phyloP scores from a whole-genome alignment of 2,888 invertebrate genomes.

The Anarsia innoxiella region DNA sequence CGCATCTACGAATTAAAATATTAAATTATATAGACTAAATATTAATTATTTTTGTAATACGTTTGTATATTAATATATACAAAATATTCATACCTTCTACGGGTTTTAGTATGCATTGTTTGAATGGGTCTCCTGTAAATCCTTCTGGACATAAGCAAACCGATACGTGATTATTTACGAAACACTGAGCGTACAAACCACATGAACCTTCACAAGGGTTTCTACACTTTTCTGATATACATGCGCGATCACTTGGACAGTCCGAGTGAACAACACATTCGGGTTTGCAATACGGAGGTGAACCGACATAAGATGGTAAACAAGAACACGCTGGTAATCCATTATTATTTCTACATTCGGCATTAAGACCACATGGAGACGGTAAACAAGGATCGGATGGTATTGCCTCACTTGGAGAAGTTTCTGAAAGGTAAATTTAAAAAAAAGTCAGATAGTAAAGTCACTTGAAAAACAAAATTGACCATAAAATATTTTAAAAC shows the following conservation, averaged over 20 bases:
- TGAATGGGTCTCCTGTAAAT: slow-evolving; percentile 82
- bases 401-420: slow-evolving; percentile 39
- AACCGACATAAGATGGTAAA: slow-evolving; percentile 77
- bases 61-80: no score
- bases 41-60: no score
- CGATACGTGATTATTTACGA: slow-evolving; percentile 81
- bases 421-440: slow-evolving; percentile 44
- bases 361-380: slow-evolving; percentile 82
- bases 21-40: background rate
- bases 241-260: slow-evolving; percentile 78
- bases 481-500: background rate
- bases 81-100: slow-evolving; percentile 47
- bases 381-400: slow-evolving; percentile 81
- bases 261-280: slow-evolving; percentile 80
- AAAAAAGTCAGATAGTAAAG: slow-evolving; percentile 8
- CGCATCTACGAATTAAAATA: slow-evolving; percentile 10
- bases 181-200: slow-evolving; percentile 79
- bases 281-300: slow-evolving; percentile 78
- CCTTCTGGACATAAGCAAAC: slow-evolving; percentile 81
- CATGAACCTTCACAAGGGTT: slow-evolving; percentile 83
- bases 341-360: slow-evolving; percentile 83
- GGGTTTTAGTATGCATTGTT: slow-evolving; percentile 74
- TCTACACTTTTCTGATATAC: slow-evolving; percentile 79
- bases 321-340: slow-evolving; percentile 83
- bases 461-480: background rate